Evolutionary conservation across 2,888 invertebrate species (phyloP).

Genomic region (Halictus ligatus): DNA sequence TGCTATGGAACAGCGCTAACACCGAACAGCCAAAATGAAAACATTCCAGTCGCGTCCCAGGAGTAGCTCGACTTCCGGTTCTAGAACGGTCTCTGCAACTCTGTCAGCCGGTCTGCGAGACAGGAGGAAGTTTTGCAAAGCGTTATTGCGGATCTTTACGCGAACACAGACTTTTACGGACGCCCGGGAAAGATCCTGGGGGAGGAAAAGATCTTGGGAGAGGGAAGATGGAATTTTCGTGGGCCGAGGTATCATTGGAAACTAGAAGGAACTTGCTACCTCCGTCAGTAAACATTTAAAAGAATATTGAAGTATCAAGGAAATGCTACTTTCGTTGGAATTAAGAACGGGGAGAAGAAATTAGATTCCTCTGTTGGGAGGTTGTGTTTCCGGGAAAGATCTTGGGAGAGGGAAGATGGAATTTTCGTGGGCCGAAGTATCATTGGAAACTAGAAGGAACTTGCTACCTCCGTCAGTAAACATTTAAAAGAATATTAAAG

Average conservation of each 20-base stretch:
- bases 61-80: slow-evolving; percentile 3
- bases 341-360: no score
- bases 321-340: no score
- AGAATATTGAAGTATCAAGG: no score
- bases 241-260: not conserved
- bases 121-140: not conserved
- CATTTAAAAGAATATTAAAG: no score
- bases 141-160: not conserved
- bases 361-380: not conserved
- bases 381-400: not conserved
- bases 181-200: not conserved
- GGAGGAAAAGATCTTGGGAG: not conserved
- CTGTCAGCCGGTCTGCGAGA: not conserved
- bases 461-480: not conserved
- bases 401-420: not conserved
- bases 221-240: not conserved
- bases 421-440: not conserved
- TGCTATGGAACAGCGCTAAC: slow-evolving; percentile 72
- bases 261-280: not conserved
- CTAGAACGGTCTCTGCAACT: not conserved
- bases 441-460: not conserved
- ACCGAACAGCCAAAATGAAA: slow-evolving; percentile 77
- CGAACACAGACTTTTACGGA: not conserved
- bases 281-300: not conserved
- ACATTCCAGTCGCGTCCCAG: slow-evolving; percentile 61